A percentile compares a stretch with the other conserved stretches of the same genome.
phyloP scores from a whole-genome alignment of 64 coral and sea anemone species.

The Pocillopora damicornis region DNA sequence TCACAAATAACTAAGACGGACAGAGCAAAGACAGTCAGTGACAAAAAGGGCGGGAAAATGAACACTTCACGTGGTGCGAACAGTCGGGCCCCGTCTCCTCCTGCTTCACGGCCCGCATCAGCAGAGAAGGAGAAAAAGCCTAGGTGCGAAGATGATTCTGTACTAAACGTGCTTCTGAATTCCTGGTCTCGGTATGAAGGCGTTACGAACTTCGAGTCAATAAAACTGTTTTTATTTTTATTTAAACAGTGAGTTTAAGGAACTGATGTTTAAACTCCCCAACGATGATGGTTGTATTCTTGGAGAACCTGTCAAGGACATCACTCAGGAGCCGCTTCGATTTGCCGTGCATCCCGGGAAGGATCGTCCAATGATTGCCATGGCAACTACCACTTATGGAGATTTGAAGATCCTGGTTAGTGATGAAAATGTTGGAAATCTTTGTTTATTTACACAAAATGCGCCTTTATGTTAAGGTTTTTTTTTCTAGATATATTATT shows the following conservation, averaged over 20 bases:
- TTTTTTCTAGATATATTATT: not conserved
- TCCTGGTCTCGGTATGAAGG: not conserved
- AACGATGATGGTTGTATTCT: slow-evolving; percentile 49
- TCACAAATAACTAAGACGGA: slow-evolving; percentile 12
- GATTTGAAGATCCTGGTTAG: slow-evolving; percentile 81
- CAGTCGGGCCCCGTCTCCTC: not conserved
- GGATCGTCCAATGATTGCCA: slow-evolving; percentile 84
- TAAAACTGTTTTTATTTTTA: not conserved
- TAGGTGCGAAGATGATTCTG: not conserved
- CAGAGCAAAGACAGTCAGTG: slow-evolving; percentile 7
- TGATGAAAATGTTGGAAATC: not conserved
- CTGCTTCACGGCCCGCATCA: not conserved
- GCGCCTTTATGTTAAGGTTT: not conserved
- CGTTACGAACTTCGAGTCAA: not conserved
- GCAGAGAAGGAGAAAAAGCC: slow-evolving; percentile 22
- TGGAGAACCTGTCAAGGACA: slow-evolving; percentile 36
- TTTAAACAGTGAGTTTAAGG: slow-evolving; percentile 55
- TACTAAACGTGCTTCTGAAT: not conserved
- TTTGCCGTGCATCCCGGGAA: slow-evolving; percentile 72
- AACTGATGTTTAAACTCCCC: slow-evolving; percentile 87
- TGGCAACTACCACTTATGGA: slow-evolving; percentile 50
- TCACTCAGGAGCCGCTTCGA: slow-evolving; percentile 52
- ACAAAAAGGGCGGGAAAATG: not conserved
- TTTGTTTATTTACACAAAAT: not conserved
- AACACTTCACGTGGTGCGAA: not conserved